Base-by-base conservation (phyloP, 2,888 invertebrate genomes). In the Ditylenchus weischeri region DNA sequence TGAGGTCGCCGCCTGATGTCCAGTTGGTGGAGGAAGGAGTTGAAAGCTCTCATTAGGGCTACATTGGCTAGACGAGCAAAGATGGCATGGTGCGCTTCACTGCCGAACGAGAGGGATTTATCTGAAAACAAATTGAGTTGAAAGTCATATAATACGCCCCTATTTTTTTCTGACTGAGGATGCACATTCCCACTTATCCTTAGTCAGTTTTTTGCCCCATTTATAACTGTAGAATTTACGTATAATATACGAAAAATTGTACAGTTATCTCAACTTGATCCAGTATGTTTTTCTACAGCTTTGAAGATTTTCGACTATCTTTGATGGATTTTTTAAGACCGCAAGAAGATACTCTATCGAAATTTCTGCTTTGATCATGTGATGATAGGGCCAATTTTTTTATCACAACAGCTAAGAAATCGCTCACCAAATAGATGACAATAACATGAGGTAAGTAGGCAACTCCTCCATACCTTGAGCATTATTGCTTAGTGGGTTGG, bases 391-490 rank as follows among this genome's bases (percentile, higher is more conserved):
- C 47, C 47, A 19, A 15, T 21, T 49, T 49, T n/a, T 36, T 19
- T 35, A 23, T 62, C 62, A 15, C 4, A 43, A 18, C n/a, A 62
- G 48, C 49, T 48, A 49, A 62, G 18, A 62, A 35, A 29, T 2
- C 15, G 54, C 67, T 62, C 66, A 98, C 90, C 72, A 98, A 88
- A 86, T 98, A 98, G 66, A 98, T 88, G 49, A 98, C 92, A 38
- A 98, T 88, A 57, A 91, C 90, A 0, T 93, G 92, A 35, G 90
- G 89, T 82, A 92, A 77, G n/a, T 77, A 66, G 63, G 58, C 63
- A 63, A 51, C 63, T 49, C 63, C 23, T 63, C 63, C 63, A 63
- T 18, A 5, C 47, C 47, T 18, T 7, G 50, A 43, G 35, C 29
- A 29, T 29, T 23, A 10, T 21, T 43, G 43, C 21, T 18, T n/a